Percentiles rank a stretch among this genome's conserved stretches.
Evolutionary conservation across 2,888 invertebrate species (phyloP).

Genomic region (Nomada goodeniana): DNA sequence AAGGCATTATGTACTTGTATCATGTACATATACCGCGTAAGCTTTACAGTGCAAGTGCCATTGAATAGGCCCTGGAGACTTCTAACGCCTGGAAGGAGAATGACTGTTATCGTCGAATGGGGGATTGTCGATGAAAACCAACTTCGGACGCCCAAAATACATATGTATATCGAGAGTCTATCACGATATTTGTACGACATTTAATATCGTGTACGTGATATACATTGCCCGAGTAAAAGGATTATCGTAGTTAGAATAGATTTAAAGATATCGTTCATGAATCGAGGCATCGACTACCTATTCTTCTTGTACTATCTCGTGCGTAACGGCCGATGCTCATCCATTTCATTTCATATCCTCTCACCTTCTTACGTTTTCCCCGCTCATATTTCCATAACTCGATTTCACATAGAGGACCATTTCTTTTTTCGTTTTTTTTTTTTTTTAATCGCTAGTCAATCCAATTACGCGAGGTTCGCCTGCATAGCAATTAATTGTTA

Average conservation of each 20-base stretch:
- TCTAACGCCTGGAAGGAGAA: conserved; percentile 24
- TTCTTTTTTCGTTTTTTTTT: background rate
- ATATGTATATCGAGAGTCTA: background rate
- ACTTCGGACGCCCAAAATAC: conserved; percentile 22
- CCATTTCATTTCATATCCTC: background rate
- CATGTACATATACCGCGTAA: conserved; percentile 55
- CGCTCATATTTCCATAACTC: background rate
- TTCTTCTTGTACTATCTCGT: conserved; percentile 4
- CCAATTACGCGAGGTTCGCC: conserved; percentile 5
- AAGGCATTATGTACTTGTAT: conserved; percentile 69
- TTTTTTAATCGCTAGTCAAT: conserved; percentile 24
- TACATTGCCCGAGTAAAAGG: background rate
- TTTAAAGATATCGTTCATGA: conserved; percentile 31
- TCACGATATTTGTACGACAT: conserved; percentile 21
- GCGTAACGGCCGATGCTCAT: conserved; percentile 10
- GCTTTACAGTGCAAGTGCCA: conserved; percentile 68
- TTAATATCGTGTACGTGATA: conserved; percentile 15
- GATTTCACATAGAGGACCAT: background rate
- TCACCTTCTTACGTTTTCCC: conserved; percentile 8
- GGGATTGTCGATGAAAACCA: background rate
- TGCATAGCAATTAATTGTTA: conserved; percentile 8
- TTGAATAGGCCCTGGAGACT: conserved; percentile 45
- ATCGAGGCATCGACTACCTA: conserved; percentile 13
- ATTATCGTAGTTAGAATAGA: conserved; percentile 8
- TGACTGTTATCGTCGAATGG: conserved; percentile 2